Evolutionary conservation across 2,113 vertebrate genomes (phyloP), one percentile per base, ranked within the genome.

Genomic region (Spea bombifrons): DNA sequence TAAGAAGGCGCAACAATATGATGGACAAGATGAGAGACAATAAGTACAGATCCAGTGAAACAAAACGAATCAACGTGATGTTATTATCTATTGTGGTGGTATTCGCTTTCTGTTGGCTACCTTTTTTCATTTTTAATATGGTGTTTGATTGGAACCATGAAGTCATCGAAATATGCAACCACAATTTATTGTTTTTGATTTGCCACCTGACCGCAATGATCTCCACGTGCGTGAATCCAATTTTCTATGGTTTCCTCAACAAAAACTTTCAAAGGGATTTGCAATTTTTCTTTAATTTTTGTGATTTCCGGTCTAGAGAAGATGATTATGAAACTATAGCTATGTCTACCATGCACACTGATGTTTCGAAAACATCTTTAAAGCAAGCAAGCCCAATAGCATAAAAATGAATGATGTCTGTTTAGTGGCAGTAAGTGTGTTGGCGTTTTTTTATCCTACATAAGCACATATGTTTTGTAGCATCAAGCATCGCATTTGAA

Each of bases 231-330:
- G 91, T 95, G 81, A 96, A 96, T 83, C 94, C 94, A 1, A 89
- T 96, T 71, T 96, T 95, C 87, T 96, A 96, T 0, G 94, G 94
- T 9, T 95, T 96, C 84, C 91, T 96, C 67, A 96, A 96, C 85
- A 94, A 94, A 84, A 96, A 96, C 80, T 96, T 96, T 82, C 94
- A 96, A 89, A 91, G 92, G 12, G 94, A 96, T 80, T 83, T 95
- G 81, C 92, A 94, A 47, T 89, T 92, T 83, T 92, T 93, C 70
- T 94, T 95, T 82, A 91, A 90, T 49, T 91, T 94, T 75, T 96
- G 94, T 82, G 87, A 95, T 82, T 91, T 92, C 81, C 89, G 89
- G 6, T 84, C 90, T 49, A 90, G 74, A 63, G 92, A 94, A 15
- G 94, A 95, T n/a, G 94, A 96, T 81, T 95, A 94, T 65, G 94